Conservation (phyloP, 35 echinoderm and acorn worm species). For the Acanthaster planci region DNA sequence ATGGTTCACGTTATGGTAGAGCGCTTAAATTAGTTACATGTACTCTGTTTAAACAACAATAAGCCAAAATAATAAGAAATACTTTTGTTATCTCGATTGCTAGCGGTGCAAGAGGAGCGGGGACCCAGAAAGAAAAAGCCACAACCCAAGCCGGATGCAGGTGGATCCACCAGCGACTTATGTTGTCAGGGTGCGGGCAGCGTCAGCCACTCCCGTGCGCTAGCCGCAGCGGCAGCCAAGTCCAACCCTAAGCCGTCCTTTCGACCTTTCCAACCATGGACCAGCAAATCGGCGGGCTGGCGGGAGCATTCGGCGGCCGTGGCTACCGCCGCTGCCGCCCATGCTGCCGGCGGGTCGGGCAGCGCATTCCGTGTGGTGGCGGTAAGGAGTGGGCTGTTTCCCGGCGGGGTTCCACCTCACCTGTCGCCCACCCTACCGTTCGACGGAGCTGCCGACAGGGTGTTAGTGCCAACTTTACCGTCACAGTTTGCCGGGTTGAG, state of each 20-base stretch:
- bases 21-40: not conserved
- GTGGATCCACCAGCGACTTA: not conserved
- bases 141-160: conserved; percentile 33
- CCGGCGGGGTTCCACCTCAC: conserved; percentile 48
- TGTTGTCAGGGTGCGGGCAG: conserved; percentile 22
- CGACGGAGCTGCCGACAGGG: not conserved
- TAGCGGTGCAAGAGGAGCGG: conserved; percentile 96
- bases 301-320: not conserved
- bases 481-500: conserved; percentile 48
- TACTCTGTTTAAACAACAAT: too few species aligned
- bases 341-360: conserved; percentile 6
- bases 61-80: too few species aligned
- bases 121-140: conserved; percentile 98
- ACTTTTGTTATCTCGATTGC: conserved; percentile 15
- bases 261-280: conserved; percentile 82
- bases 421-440: conserved; percentile 47
- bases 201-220: not conserved
- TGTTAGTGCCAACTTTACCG: conserved; percentile 34
- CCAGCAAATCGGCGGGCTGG: conserved; percentile 40
- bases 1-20: not conserved
- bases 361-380: conserved; percentile 85
- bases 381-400: conserved; percentile 60
- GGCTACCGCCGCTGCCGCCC: not conserved
- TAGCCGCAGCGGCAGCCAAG: not conserved
- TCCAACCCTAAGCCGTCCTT: conserved; percentile 44